Evolutionary conservation across 37 sponge, comb jelly and placozoan genomes (phyloP), one percentile per base, ranked within the genome.

Genomic region (Chondrilla cf. caribensis): DNA sequence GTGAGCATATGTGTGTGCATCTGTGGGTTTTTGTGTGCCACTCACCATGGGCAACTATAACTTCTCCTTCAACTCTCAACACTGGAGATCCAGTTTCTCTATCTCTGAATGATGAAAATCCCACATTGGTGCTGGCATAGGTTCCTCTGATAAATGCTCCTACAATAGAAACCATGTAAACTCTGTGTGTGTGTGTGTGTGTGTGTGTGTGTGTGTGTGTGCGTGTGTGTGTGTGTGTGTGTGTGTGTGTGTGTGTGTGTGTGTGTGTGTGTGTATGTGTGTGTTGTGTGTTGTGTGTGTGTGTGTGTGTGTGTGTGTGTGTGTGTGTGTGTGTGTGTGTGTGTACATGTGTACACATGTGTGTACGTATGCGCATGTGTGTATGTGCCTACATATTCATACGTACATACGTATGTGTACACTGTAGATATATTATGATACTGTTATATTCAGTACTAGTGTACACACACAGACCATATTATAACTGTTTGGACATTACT

Each of bases 11-110:
- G 15, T n/a, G 64, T 60, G 15, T 60, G 64, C 15, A 5, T 19
- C 19, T 60, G 64, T 60, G 64, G 5, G 22, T 60, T 9, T 60
- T 9, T 60, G 64, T 19, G 64, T 26, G 64, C 15, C 32, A 7
- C 64, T n/a, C 29, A 70, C 71, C 71, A 70, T 70, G 71, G 5
- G 39, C 40, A 6, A 37, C 71, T 5, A 70, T 70, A 8, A 70
- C 32, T 2, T 37, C 37, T 3, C 71, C 29, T 36, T 70, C 39
- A 5, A 70, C 40, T 70, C 5, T 5, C 8, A 70, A 18, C 14
- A 36, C 39, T 70, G 71, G 71, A 15, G 5, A 5, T 3, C 19
- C 29, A 37, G 39, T 33, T 29, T 70, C 71, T 70, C 71, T 5
- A 37, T 70, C 78, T 29, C 4, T 77, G 19, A 47, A 77, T 11